Evolutionary conservation across 2,797 vertebrate species (phyloP), one percentile per base, ranked within the genome.

Genomic region (Odontamblyopus rebecca): DNA sequence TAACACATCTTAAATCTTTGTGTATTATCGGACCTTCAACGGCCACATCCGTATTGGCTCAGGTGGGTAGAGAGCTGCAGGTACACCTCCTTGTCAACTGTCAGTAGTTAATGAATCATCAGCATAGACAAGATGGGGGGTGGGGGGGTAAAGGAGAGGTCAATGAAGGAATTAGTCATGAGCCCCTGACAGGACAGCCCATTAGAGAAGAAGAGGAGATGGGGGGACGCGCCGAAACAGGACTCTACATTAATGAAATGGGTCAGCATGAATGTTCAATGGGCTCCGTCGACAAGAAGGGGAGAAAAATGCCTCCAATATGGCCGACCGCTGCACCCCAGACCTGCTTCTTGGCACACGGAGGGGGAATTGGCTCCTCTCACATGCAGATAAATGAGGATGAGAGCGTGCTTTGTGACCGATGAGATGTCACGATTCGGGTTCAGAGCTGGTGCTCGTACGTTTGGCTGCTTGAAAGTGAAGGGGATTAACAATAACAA

Each of bases 181-280:
- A 80, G 82, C 78, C 81, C 82, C 76, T 84, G 89, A 92, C 89
- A 90, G 83, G 64, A 84, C 75, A 77, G 76, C 62, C 79, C 80
- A 89, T 91, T 85, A 92, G 59, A 62, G 72, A 71, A 61, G 76
- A 71, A 61, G 76, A 73, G 41, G 70, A 84, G 79, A 85, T 29
- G 53, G 73, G 76, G 74, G 70, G 75, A 79, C 77, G 67, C 6
- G 57, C 66, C 48, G 73, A 78, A 83, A 89, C 83, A 81, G 74
- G 75, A 71, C 76, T 78, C 65, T 88, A 82, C 89, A 86, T 89
- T 91, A 90, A 92, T 91, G 83, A 92, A 93, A 92, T 89, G 86
- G 88, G 86, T 89, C 89, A 86, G 70, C 79, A 89, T 88, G 86
- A 92, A 92, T 91, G 87, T 87, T 92, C 85, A 90, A 92, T 92